Percentiles rank a stretch among this genome's conserved stretches.
phyloP scores from a whole-genome alignment of 2,113 vertebrate species.

The Eulemur macaco region DNA sequence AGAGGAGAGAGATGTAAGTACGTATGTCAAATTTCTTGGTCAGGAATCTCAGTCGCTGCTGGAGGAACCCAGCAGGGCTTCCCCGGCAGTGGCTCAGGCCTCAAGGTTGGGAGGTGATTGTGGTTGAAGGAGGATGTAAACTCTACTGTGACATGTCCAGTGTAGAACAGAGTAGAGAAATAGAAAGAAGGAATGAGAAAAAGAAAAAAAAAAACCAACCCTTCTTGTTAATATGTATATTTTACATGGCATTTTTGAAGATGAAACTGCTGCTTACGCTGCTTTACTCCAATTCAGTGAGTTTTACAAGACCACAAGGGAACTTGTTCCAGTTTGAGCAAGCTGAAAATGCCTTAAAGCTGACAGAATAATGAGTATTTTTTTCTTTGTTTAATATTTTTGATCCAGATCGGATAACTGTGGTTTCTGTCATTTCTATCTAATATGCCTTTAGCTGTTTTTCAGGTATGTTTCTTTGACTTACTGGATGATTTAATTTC shows the following conservation, averaged over 20 bases:
- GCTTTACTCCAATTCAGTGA: constrained; percentile 83
- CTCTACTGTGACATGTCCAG: background rate
- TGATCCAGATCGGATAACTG: constrained; percentile 79
- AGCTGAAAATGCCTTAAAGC: constrained; percentile 82
- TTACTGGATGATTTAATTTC: constrained; percentile 69
- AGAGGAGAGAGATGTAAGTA: constrained; percentile 27
- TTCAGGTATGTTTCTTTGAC: constrained; percentile 72
- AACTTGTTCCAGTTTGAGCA: constrained; percentile 82
- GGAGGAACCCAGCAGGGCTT: background rate
- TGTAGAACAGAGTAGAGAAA: background rate
- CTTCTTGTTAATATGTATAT: constrained; percentile 81
- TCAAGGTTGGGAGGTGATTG: background rate
- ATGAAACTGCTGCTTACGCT: constrained; percentile 74
- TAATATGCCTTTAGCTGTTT: constrained; percentile 60
- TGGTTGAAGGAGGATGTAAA: background rate
- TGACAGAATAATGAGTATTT: constrained; percentile 84
- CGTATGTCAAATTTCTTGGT: background rate
- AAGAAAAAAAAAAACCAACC: background rate
- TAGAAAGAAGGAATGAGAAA: background rate
- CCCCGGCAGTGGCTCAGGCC: background rate
- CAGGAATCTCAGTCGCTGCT: background rate
- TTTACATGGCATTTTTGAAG: constrained; percentile 83
- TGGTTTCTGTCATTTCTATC: constrained; percentile 78
- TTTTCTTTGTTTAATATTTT: constrained; percentile 83
- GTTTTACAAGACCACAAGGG: constrained; percentile 85